A percentile compares a stretch with the other conserved stretches of the same genome.
Conservation (phyloP, 2,888 invertebrate genomes). For the Hydropsyche betteni region DNA sequence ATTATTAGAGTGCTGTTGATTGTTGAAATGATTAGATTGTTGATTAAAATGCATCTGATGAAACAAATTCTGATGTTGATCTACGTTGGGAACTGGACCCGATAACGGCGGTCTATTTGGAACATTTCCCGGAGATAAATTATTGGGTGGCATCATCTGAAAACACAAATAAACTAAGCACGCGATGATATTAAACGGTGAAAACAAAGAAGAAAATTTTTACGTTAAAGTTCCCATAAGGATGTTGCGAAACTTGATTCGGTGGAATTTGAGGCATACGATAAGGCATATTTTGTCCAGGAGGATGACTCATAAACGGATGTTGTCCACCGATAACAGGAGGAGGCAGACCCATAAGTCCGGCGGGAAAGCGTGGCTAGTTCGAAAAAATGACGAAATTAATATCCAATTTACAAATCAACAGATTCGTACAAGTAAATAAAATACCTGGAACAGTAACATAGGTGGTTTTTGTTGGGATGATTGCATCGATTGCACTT, state of each 20-base stretch:
- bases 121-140: slow-evolving; percentile 19
- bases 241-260: slow-evolving; percentile 53
- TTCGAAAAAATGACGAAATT: not conserved
- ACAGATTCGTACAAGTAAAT: not conserved
- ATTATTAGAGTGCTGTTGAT: slow-evolving; percentile 20
- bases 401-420: not conserved
- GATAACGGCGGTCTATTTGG: slow-evolving; percentile 23
- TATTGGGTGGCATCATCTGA: slow-evolving; percentile 38
- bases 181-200: not conserved
- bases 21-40: slow-evolving; percentile 52
- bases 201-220: too few relatives aligned
- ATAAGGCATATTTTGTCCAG: slow-evolving; percentile 55
- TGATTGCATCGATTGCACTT: slow-evolving; percentile 54
- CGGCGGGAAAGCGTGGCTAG: slow-evolving; percentile 64
- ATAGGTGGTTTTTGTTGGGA: slow-evolving; percentile 54
- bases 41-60: slow-evolving; percentile 36
- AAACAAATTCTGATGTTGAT: slow-evolving; percentile 27
- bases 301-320: slow-evolving; percentile 57
- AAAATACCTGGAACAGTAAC: slow-evolving; percentile 47
- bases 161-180: not conserved
- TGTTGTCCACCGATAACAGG: slow-evolving; percentile 57
- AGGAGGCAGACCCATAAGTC: slow-evolving; percentile 61
- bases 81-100: slow-evolving; percentile 5
- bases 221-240: slow-evolving; percentile 52
- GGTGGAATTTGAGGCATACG: slow-evolving; percentile 55